These are phyloP conservation scores for Apis florea DNA, from an alignment of 1,140 invertebrate genomes.

Conservation along the genomic window DNA sequence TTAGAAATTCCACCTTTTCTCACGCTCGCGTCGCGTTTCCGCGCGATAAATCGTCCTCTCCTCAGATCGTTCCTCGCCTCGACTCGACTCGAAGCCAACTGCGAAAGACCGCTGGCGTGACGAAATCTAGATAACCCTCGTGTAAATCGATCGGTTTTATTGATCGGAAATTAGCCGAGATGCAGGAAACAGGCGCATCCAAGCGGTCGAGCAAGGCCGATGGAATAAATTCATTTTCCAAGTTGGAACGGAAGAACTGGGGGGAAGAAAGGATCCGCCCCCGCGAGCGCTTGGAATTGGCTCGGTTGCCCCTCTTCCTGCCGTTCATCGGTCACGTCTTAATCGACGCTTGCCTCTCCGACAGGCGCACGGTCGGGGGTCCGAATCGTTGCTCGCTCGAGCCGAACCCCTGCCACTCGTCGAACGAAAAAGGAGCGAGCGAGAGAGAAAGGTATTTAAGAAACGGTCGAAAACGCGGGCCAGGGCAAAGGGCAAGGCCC, in stretches of 20 bases:
- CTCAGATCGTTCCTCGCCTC: not conserved
- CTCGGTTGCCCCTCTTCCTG: conserved; percentile 39
- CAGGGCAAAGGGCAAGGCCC: conserved; percentile 50
- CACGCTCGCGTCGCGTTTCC: conserved; percentile 26
- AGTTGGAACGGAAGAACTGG: no score
- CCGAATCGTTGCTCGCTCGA: conserved; percentile 55
- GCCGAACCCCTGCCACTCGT: conserved; percentile 22
- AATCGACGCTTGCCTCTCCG: conserved; percentile 60
- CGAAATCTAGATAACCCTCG: conserved; percentile 11
- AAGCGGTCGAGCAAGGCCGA: not conserved
- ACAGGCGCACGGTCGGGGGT: conserved; percentile 63
- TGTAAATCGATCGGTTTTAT: conserved; percentile 44
- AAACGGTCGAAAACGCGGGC: conserved; percentile 38
- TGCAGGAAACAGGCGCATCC: no score
- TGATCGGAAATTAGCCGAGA: conserved; percentile 9
- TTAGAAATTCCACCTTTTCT: conserved; percentile 42
- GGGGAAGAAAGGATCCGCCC: conserved; percentile 40
- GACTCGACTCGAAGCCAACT: not conserved
- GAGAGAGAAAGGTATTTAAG: conserved; percentile 50
- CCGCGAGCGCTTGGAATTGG: conserved; percentile 40
- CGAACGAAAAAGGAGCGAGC: not conserved
- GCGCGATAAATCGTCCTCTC: not conserved
- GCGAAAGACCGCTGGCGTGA: conserved; percentile 2
- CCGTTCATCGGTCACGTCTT: conserved; percentile 66
- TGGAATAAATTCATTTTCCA: conserved; percentile 49